Evolutionary conservation across 2,113 vertebrate genomes (phyloP), one percentile per base, ranked within the genome.

Genomic region (Pelodiscus sinensis): DNA sequence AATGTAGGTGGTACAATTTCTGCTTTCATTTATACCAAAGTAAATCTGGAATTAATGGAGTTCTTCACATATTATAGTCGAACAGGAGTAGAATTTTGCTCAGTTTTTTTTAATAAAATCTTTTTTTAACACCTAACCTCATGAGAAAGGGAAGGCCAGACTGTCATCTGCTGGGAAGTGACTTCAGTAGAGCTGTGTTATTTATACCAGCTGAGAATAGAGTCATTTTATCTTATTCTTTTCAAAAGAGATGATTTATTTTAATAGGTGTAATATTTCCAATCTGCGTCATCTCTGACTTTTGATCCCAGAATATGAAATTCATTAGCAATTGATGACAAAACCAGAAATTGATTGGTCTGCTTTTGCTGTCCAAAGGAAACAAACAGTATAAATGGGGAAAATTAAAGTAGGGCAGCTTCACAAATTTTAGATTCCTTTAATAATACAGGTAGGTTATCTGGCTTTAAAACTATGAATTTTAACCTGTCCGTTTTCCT

Each of bases 381-480:
- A 16, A 65, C 29, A 65, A 87, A 78, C 6, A 85, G 60, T 35
- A 85, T 38, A 84, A 77, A 14, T 62, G 19, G 10, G 82, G 54
- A 86, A 85, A 85, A 94, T 79, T 77, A 73, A 14, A 75, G 31
- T 5, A 86, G 19, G 81, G 81, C 55, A 86, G 29, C 16, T 80
- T 90, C 57, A 52, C 88, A 79, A 27, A 83, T 85, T 62, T 50
- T 14, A 14, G 51, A 62, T 9, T 55, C 84, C 89, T 89, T 85
- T 5, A 92, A 44, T 81, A 88, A 85, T 81, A 86, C 82, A 88
- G 35, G 54, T 35, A 92, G 15, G 50, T 87, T 96, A 52, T 52
- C 44, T 83, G 71, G 6, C 19, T 50, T 75, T 25, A 22, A 44
- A 75, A 50, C 38, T 44, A 75, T 44, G 38, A 50, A 75, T 75